Evolutionary conservation across 2,888 invertebrate genomes (phyloP).

Genomic region (Calameuta filiformis): DNA sequence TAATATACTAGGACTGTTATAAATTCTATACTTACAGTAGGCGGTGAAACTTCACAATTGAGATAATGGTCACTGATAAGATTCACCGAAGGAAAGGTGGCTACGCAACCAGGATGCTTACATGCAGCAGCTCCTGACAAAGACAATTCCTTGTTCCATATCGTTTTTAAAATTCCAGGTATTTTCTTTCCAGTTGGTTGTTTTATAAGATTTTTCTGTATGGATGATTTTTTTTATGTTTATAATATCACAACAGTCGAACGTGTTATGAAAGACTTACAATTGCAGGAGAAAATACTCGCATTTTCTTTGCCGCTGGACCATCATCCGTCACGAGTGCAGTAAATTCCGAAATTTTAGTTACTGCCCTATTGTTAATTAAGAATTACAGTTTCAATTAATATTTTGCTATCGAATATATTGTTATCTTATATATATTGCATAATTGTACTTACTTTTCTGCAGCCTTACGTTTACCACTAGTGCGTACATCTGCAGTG

Average conservation of each 20-base stretch:
- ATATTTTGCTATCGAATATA: neutral
- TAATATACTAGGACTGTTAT: neutral
- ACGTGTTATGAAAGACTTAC: conserved; percentile 23
- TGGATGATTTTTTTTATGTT: neutral
- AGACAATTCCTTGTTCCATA: conserved; percentile 50
- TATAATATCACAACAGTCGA: neutral
- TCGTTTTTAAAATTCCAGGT: conserved; percentile 39
- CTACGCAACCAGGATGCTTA: conserved; percentile 53
- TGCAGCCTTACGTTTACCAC: conserved; percentile 65
- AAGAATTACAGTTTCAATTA: neutral
- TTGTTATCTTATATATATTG: neutral
- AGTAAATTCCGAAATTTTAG: conserved; percentile 56
- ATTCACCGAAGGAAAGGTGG: conserved; percentile 37
- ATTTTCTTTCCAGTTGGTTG: conserved; percentile 35
- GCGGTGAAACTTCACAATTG: conserved; percentile 48
- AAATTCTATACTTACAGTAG: conserved; percentile 6
- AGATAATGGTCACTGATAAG: conserved; percentile 53
- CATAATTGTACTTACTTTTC: conserved; percentile 54
- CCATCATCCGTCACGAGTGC: conserved; percentile 37
- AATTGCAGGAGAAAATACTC: conserved; percentile 21
- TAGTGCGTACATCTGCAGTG: conserved; percentile 5
- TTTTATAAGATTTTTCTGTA: conserved; percentile 29
- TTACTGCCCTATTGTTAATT: conserved; percentile 46
- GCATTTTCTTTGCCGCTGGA: conserved; percentile 28
- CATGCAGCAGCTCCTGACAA: conserved; percentile 42